Conservation (phyloP, 2,797 vertebrate genomes). For the Chaetodon trifasciatus region DNA sequence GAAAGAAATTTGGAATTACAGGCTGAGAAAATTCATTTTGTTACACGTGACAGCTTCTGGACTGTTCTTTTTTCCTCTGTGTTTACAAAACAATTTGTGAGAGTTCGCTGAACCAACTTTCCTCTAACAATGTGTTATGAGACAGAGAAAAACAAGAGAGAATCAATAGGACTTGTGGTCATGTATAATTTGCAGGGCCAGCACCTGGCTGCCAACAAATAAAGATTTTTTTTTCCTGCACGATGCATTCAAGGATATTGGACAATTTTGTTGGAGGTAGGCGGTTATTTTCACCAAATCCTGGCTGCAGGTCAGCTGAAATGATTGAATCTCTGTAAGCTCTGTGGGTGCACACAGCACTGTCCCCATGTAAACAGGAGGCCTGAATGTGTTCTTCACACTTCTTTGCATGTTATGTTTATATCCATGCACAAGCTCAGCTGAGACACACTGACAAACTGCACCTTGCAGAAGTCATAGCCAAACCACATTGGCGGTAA, state of each 20-base stretch:
- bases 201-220: slow-evolving; percentile 81
- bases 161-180: slow-evolving; percentile 83
- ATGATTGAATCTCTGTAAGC: slow-evolving; percentile 79
- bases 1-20: slow-evolving; percentile 59
- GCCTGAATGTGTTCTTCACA: slow-evolving; percentile 66
- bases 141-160: slow-evolving; percentile 82
- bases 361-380: slow-evolving; percentile 78
- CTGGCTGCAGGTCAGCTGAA: slow-evolving; percentile 73
- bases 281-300: slow-evolving; percentile 78
- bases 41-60: slow-evolving; percentile 66
- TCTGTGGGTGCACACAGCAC: slow-evolving; percentile 71
- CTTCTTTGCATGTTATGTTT: slow-evolving; percentile 53
- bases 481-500: slow-evolving; percentile 53
- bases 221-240: slow-evolving; percentile 72
- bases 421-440: slow-evolving; percentile 41
- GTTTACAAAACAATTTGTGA: slow-evolving; percentile 81
- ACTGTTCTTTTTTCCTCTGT: slow-evolving; percentile 57
- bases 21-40: slow-evolving; percentile 53
- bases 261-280: slow-evolving; percentile 74
- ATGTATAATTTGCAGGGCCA: slow-evolving; percentile 84
- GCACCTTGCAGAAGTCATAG: slow-evolving; percentile 55
- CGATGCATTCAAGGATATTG: slow-evolving; percentile 79
- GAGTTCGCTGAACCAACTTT: slow-evolving; percentile 74
- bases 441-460: slow-evolving; percentile 59
- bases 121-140: slow-evolving; percentile 81